Conservation (phyloP, 2,113 vertebrate species). For the Cinclus cinclus region DNA sequence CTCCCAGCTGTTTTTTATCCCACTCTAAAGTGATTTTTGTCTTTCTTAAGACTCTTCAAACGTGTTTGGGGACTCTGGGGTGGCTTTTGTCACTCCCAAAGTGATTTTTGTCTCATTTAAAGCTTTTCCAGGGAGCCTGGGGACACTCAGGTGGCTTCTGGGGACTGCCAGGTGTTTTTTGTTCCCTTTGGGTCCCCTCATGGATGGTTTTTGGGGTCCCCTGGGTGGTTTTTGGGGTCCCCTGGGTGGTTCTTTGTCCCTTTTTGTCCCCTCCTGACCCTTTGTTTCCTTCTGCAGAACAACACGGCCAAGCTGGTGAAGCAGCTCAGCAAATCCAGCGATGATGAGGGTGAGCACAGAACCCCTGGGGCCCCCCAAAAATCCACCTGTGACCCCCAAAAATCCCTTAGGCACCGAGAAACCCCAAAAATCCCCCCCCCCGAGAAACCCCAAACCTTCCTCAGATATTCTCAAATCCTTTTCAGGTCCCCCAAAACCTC, state of each 20-base stretch:
- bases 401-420: too few relatives aligned
- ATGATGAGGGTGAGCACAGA: constrained; percentile 83
- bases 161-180: background rate
- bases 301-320: constrained; percentile 97
- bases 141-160: too few relatives aligned
- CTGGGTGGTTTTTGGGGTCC: background rate
- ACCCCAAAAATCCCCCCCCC: background rate
- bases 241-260: background rate
- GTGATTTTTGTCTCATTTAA: too few relatives aligned
- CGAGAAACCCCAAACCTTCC: background rate
- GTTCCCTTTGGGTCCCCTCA: too few relatives aligned
- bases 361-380: background rate
- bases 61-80: too few relatives aligned
- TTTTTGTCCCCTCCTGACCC: background rate
- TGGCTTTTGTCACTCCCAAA: too few relatives aligned
- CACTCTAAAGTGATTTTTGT: too few relatives aligned
- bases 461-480: too few relatives aligned
- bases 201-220: background rate
- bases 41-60: too few relatives aligned
- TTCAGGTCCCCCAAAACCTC: too few relatives aligned
- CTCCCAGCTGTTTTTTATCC: too few relatives aligned
- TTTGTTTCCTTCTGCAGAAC: constrained; percentile 73
- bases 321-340: constrained; percentile 90
- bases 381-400: too few relatives aligned
- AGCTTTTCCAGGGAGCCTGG: accelerated